Evolutionary conservation across 2,888 invertebrate genomes (phyloP), one percentile per base, ranked within the genome.

Genomic region (Tetragnatha montana): DNA sequence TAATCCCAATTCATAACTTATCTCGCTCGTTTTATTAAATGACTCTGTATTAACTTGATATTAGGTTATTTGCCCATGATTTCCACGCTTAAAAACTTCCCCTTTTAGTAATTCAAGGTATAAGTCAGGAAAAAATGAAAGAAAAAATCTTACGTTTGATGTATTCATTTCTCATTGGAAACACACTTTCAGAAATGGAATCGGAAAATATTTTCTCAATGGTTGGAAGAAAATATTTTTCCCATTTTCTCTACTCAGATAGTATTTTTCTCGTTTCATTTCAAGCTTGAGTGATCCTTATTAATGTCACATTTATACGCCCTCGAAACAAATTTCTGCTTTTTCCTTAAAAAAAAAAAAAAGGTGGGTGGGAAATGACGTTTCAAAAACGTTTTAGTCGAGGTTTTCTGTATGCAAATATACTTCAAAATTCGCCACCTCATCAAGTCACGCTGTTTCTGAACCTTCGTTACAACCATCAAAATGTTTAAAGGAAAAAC

Each of bases 271-370:
- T 17, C 60, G 82, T 82, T 82, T 71, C 82, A 74, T 82, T 82
- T 82, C 51, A 74, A n/a, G 82, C 73, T n/a, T 82, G 50, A 82
- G 22, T 60, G 50, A 22, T 71, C 51, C 73, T 82, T 82, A 82
- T 82, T 74, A 82, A 82, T 49, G 82, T 51, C 51, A 73, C 17
- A 60, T 71, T 74, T 21, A 73, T 51, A 17, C n/a, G 51, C 73
- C 22, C 50, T 12, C n/a, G 51, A 60, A 74, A 82, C 73, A 10
- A 82, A 82, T 82, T 82, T 82, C 50, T 82, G 82, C 60, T 82
- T 81, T 73, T 82, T 74, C 74, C 21, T 2, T 8, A 60, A 12
- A 60, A 17, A 60, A 60, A 4, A 4, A 60, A 60, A 6, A 60
- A 60, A 60, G n/a, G n/a, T n/a, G n/a, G 35, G 35, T 35, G 35